Base-by-base conservation (phyloP, 2,797 vertebrate species). In the Chaetophractus vellerosus region DNA sequence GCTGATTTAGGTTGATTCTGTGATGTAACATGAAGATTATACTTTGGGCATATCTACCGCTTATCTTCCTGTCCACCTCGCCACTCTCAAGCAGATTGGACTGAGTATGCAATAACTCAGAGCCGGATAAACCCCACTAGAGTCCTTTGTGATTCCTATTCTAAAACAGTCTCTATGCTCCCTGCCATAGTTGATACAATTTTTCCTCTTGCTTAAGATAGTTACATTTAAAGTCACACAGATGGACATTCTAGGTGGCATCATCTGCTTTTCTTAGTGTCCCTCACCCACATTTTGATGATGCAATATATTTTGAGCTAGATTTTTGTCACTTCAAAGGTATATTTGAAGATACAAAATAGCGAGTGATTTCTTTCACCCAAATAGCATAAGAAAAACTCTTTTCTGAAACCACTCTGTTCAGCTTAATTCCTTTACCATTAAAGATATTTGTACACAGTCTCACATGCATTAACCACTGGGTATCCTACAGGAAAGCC, bases 301-400 rank as follows among this genome's bases (percentile, higher is more conserved):
- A 57, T n/a, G 33, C 3, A 15, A 48, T 71, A 10, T 87, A 74
- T 64, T 90, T 74, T 64, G n/a, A 80, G 7, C 9, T 48, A 38
- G 45, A 12, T 12, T 69, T 23, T 28, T 57, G 23, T 87, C 21
- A 41, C 33, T 92, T 94, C 80, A 63, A 72, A 52, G 23, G 24
- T 7, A n/a, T 78, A 45, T 74, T 75, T 90, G 50, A 11, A 91
- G 19, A 72, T 63, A 68, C 15, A 88, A 68, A 90, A 90, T 88
- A n/a, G n/a, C 14, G 45, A 59, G 52, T 75, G 16, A 84, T 57
- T 93, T 88, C 71, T 80, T 87, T 72, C 28, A 68, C 19, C 11
- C 28, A 90, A 80, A 80, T 52, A 80, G 66, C 14, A 41, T 9
- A 48, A 69, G 33, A 88, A 57, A 55, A 52, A 78, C 8, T 45